Conservation (phyloP, 2,888 invertebrate species). For the Pseudococcus longispinus region DNA sequence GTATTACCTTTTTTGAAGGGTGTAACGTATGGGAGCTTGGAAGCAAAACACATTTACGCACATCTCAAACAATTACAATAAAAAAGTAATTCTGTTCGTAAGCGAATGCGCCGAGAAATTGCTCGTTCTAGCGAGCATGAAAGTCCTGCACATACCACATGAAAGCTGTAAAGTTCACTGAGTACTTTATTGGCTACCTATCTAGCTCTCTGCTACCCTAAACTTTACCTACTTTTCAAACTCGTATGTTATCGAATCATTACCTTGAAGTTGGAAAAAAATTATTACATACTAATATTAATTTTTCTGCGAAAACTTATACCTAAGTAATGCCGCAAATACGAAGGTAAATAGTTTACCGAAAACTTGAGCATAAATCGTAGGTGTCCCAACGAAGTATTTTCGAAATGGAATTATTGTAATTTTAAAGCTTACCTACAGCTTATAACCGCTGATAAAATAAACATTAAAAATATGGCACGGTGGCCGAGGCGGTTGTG, state of each 20-base stretch:
- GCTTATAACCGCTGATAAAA: background rate
- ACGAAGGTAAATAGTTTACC: no score
- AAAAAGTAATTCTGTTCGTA: background rate
- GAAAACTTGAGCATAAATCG: no score
- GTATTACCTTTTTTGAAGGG: background rate
- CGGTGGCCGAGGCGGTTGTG: background rate
- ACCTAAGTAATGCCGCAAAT: no score
- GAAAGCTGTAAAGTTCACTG: background rate
- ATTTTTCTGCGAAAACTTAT: no score
- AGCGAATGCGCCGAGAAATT: background rate
- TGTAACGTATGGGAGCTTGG: no score
- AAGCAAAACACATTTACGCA: background rate
- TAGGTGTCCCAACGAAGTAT: background rate
- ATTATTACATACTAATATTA: no score
- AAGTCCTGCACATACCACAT: background rate
- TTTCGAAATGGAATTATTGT: background rate
- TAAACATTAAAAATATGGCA: background rate
- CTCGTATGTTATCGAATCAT: no score
- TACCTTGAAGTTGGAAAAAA: no score
- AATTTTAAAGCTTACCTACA: background rate
- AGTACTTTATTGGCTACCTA: background rate
- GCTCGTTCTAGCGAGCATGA: background rate
- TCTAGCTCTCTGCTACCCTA: background rate
- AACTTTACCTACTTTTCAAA: background rate
- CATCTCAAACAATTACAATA: background rate